These are phyloP conservation scores for Carassius auratus DNA, from an alignment of 2,113 vertebrate genomes.

Conservation along the genomic window DNA sequence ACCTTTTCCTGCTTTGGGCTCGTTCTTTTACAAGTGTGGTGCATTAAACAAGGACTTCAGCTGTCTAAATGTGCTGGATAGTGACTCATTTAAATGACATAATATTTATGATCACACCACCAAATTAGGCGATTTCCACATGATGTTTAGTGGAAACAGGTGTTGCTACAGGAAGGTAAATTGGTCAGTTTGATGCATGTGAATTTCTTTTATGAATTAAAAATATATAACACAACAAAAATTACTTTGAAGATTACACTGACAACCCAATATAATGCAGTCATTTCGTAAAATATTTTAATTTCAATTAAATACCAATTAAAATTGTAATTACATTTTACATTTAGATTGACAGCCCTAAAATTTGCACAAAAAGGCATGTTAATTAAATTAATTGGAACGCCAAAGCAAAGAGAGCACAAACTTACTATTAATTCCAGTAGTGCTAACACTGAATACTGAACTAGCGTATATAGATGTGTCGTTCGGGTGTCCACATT, in stretches of 20 bases:
- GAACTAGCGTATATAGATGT: too few species aligned
- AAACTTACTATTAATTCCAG: too few species aligned
- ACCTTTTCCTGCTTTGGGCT: not conserved
- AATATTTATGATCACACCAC: not conserved
- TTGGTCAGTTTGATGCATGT: not conserved
- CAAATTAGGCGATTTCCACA: slow-evolving; percentile 14
- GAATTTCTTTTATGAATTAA: too few species aligned
- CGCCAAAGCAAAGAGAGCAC: too few species aligned
- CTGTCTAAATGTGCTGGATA: slow-evolving; percentile 37
- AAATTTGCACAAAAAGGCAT: not conserved
- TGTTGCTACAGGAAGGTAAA: not conserved
- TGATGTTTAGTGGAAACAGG: not conserved
- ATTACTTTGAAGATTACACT: too few species aligned
- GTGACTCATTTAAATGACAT: slow-evolving; percentile 36
- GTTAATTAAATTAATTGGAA: too few species aligned
- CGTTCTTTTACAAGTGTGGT: slow-evolving; percentile 32
- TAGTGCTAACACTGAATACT: too few species aligned
- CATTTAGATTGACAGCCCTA: not conserved
- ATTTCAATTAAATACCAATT: too few species aligned
- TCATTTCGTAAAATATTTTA: too few species aligned
- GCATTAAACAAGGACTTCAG: slow-evolving; percentile 47
- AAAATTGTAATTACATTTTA: not conserved
- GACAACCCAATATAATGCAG: too few species aligned
- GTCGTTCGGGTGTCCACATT: too few species aligned
- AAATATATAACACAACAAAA: too few species aligned